phyloP scores from a whole-genome alignment of 1,140 invertebrate species.

The Stegodyphus mimosarum region DNA sequence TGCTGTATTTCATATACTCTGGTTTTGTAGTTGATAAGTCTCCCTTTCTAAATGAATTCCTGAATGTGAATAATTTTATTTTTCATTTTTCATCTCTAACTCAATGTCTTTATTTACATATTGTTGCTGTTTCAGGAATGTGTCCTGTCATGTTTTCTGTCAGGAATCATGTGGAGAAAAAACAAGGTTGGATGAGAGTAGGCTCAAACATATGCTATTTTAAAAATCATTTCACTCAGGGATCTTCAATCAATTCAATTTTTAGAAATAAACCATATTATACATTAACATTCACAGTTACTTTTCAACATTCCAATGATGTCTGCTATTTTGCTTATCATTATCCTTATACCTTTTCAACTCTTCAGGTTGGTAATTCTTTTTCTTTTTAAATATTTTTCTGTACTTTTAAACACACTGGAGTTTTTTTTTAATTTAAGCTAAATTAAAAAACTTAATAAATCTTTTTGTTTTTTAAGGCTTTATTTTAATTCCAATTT shows the following conservation, averaged over 20 bases:
- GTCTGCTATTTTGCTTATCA: constrained; percentile 95
- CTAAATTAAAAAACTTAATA: background rate
- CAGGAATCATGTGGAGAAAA: constrained; percentile 75
- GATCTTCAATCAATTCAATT: constrained; percentile 29
- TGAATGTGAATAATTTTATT: too few relatives aligned
- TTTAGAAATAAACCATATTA: constrained; percentile 75
- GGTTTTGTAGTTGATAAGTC: too few relatives aligned
- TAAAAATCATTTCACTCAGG: constrained; percentile 69
- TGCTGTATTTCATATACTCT: too few relatives aligned
- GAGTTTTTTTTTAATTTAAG: background rate
- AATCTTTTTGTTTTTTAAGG: too few relatives aligned
- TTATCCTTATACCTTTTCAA: constrained; percentile 95
- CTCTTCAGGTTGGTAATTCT: constrained; percentile 74
- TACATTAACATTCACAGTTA: constrained; percentile 92
- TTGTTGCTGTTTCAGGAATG: constrained; percentile 75
- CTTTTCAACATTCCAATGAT: constrained; percentile 90
- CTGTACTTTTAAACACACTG: background rate
- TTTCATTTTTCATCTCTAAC: too few relatives aligned
- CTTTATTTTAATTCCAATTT: too few relatives aligned
- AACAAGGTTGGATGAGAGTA: constrained; percentile 78
- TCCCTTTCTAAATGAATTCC: too few relatives aligned
- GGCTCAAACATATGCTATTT: constrained; percentile 88
- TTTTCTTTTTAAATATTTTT: background rate
- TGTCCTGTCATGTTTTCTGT: constrained; percentile 91
- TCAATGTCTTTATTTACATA: background rate